Conservation (phyloP, 1,140 invertebrate species). For the Periplaneta americana region DNA sequence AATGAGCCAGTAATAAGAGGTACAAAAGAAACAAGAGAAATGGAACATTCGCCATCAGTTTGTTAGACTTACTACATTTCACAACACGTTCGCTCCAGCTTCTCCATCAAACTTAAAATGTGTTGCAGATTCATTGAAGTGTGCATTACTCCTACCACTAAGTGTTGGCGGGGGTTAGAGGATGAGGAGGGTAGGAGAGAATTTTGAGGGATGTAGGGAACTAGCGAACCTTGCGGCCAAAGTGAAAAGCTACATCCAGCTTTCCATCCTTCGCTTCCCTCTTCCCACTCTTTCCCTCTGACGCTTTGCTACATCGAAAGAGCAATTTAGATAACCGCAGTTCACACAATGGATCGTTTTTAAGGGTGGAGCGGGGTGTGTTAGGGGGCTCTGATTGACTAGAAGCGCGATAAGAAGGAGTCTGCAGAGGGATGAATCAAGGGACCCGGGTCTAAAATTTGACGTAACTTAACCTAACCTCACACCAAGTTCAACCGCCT, state of each 20-base stretch:
- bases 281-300: neutral
- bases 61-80: too few species aligned
- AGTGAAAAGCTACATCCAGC: constrained; percentile 10
- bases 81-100: too few species aligned
- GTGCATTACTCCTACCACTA: neutral
- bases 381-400: constrained; percentile 5
- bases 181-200: neutral
- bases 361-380: constrained; percentile 8
- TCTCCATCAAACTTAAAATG: neutral
- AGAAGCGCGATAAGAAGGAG: constrained; percentile 11
- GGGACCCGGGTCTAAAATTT: neutral
- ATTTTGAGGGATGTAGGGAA: neutral
- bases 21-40: too few species aligned
- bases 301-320: constrained; percentile 7
- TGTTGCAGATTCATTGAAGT: constrained; percentile 2
- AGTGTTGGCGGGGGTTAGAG: neutral
- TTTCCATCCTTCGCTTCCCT: neutral
- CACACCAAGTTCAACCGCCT: neutral
- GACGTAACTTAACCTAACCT: constrained; percentile 1
- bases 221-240: constrained; percentile 12
- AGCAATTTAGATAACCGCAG: constrained; percentile 17
- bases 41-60: too few species aligned
- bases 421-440: neutral
- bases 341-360: constrained; percentile 14
- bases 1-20: too few species aligned